Evolutionary conservation across 2,113 vertebrate species (phyloP).

Genomic region (Cynopterus brachyotis): DNA sequence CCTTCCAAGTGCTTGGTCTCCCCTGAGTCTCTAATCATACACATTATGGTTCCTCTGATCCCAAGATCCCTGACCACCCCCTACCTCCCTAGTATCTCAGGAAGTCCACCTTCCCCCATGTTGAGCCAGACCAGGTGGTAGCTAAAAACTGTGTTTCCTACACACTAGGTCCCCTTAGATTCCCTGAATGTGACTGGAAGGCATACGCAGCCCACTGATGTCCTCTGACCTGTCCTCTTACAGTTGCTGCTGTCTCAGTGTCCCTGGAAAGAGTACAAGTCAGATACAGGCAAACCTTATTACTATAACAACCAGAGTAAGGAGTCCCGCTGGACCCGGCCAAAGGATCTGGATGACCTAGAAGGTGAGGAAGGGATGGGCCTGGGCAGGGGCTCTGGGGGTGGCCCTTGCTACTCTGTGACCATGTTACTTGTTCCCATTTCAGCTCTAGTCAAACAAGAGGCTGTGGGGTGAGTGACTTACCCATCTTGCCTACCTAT

Average conservation of each 20-base stretch:
- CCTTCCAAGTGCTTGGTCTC: not conserved
- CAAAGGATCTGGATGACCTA: constrained; percentile 82
- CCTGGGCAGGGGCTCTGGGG: not conserved
- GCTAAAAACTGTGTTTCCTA: not conserved
- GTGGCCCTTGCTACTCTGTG: not conserved
- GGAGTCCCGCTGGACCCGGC: constrained; percentile 83
- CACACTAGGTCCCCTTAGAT: not conserved
- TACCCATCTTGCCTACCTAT: not conserved
- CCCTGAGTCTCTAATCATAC: not conserved
- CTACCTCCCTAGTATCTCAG: not conserved
- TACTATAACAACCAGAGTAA: constrained; percentile 83
- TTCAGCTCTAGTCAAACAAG: constrained; percentile 80
- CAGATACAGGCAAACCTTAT: constrained; percentile 82
- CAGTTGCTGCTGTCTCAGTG: constrained; percentile 81
- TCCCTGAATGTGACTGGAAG: not conserved
- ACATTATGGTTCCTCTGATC: not conserved
- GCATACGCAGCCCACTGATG: not conserved
- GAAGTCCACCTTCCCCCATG: not conserved
- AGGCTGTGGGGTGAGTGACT: constrained; percentile 77
- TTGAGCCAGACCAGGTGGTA: not conserved
- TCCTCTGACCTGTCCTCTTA: constrained; percentile 21
- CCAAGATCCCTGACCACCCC: not conserved
- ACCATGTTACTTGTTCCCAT: constrained; percentile 53
- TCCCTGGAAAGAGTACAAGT: constrained; percentile 82
- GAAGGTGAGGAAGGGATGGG: constrained; percentile 74